Conservation (phyloP, 2,888 invertebrate species). For the Iphiclides podalirius region DNA sequence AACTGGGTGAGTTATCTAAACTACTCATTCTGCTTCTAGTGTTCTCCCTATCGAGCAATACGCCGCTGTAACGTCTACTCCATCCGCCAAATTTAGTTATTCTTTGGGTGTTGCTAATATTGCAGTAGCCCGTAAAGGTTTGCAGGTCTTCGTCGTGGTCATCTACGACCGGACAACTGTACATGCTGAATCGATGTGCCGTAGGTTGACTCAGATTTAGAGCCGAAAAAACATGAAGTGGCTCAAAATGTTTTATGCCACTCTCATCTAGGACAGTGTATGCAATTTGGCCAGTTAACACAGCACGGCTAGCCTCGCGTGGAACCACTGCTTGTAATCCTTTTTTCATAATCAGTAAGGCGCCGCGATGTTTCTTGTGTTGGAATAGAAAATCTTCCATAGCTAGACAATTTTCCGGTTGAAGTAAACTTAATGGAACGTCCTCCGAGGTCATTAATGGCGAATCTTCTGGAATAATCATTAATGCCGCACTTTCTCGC, state of each 20-base stretch:
- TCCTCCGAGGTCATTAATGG: slow-evolving; percentile 83
- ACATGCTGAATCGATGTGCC: slow-evolving; percentile 84
- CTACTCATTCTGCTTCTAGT: slow-evolving; percentile 66
- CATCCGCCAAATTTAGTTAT: slow-evolving; percentile 73
- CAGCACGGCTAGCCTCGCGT: slow-evolving; percentile 86
- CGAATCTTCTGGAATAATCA: slow-evolving; percentile 83
- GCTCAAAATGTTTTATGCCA: slow-evolving; percentile 87
- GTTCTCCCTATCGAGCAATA: slow-evolving; percentile 63
- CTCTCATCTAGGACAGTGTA: slow-evolving; percentile 89
- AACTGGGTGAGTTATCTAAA: slow-evolving; percentile 79
- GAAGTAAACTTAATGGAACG: slow-evolving; percentile 84
- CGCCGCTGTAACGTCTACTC: slow-evolving; percentile 62
- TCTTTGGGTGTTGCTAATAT: slow-evolving; percentile 69
- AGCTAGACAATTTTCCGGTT: slow-evolving; percentile 85
- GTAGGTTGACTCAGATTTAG: slow-evolving; percentile 83
- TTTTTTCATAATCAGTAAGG: slow-evolving; percentile 86
- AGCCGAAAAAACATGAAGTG: slow-evolving; percentile 86
- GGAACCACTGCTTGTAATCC: slow-evolving; percentile 88
- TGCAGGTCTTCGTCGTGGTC: slow-evolving; percentile 71
- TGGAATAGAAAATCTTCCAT: slow-evolving; percentile 87
- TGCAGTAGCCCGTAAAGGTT: slow-evolving; percentile 69
- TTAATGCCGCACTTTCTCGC: slow-evolving; percentile 85
- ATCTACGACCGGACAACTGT: slow-evolving; percentile 81
- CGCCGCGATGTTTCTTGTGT: slow-evolving; percentile 78
- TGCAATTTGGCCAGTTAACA: slow-evolving; percentile 86